A percentile compares a stretch with the other conserved stretches of the same genome.
Evolutionary conservation across 2,113 vertebrate genomes (phyloP).

Genomic region (Condylura cristata): DNA sequence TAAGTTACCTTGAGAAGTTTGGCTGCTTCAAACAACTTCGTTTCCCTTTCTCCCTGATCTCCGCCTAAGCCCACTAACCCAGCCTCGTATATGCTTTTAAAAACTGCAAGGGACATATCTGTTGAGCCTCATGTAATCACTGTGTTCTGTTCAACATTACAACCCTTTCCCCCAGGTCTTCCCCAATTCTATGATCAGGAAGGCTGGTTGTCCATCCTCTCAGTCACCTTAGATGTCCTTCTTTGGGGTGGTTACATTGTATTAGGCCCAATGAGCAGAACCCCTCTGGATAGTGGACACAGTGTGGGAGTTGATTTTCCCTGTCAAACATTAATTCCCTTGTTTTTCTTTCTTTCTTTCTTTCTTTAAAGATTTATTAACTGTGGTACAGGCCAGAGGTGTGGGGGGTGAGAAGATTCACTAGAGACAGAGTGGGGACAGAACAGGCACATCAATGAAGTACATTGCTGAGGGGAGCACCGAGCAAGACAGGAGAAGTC

Average conservation of each 20-base stretch:
- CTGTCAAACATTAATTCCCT: not conserved
- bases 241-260: not conserved
- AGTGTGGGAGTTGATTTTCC: not conserved
- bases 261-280: not conserved
- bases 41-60: not conserved
- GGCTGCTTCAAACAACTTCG: not conserved
- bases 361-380: no score
- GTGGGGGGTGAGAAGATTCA: no score
- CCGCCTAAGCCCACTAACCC: not conserved
- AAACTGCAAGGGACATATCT: not conserved
- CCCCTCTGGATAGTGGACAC: no score
- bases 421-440: no score
- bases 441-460: no score
- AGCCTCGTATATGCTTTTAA: not conserved
- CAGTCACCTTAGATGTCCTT: not conserved
- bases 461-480: no score
- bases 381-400: no score
- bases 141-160: not conserved
- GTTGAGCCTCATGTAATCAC: not conserved
- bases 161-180: not conserved
- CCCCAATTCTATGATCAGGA: not conserved
- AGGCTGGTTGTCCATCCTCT: not conserved
- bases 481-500: no score
- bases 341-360: no score
- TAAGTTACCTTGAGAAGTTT: slow-evolving; percentile 48